A percentile compares a stretch with the other conserved stretches of the same genome.
These are phyloP conservation scores for Talpa occidentalis DNA, from an alignment of 2,113 vertebrate species.

Conservation along the genomic window DNA sequence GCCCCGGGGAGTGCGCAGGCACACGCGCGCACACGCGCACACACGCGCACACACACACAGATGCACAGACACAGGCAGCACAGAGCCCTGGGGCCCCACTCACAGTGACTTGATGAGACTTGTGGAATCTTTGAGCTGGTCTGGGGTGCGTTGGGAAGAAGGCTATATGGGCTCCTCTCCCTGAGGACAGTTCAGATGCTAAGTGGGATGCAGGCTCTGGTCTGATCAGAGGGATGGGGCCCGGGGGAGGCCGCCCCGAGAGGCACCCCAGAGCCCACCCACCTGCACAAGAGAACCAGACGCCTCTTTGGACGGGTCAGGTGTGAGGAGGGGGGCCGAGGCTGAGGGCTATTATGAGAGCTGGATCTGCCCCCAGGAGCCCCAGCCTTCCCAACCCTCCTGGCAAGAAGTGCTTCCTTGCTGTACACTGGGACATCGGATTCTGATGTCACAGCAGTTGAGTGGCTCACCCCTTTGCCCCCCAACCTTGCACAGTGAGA, in stretches of 20 bases:
- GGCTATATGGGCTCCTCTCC: conserved; percentile 60
- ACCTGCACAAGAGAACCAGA: not conserved
- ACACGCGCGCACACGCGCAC: too few relatives aligned
- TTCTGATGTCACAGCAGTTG: conserved; percentile 29
- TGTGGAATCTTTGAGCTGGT: conserved; percentile 61
- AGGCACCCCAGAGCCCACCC: conserved; percentile 19
- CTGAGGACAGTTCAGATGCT: conserved; percentile 60
- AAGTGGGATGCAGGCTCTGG: conserved; percentile 29
- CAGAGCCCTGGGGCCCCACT: conserved; percentile 57
- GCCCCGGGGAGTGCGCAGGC: not conserved
- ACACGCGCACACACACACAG: fast-evolving
- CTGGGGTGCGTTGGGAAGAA: conserved; percentile 55
- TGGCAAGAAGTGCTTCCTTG: not conserved
- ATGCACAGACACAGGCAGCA: not conserved
- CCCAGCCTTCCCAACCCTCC: not conserved
- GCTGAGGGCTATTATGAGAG: not conserved
- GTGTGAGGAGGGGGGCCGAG: not conserved
- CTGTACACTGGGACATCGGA: not conserved
- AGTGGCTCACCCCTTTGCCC: not conserved
- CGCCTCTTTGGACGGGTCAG: conserved; percentile 53
- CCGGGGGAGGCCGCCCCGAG: not conserved
- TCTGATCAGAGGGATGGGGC: conserved; percentile 21
- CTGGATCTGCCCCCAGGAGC: not conserved
- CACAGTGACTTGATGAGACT: conserved; percentile 77
- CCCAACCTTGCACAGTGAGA: conserved; percentile 73